Percentiles rank a stretch among this genome's conserved stretches.
Conservation (phyloP, 2,113 vertebrate species). For the Tragelaphus strepsiceros region DNA sequence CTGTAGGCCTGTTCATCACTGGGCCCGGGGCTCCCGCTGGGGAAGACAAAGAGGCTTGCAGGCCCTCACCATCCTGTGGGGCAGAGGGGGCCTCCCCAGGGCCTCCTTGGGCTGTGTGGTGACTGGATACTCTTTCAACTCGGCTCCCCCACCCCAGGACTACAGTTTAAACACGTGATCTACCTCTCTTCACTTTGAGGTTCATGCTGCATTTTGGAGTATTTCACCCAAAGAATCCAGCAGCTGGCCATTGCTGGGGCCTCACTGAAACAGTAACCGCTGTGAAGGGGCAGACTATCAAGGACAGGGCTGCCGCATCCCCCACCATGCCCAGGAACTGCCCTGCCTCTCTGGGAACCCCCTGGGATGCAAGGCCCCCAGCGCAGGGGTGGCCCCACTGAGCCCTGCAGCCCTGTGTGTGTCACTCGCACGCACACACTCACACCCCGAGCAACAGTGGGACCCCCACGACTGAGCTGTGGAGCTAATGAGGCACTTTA, state of each 20-base stretch:
- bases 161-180: accelerated
- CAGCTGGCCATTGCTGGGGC: not conserved
- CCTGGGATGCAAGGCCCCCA: accelerated
- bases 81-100: not conserved
- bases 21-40: not conserved
- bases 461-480: not conserved
- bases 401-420: accelerated
- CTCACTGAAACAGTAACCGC: accelerated
- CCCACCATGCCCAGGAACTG: accelerated
- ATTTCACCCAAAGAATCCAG: accelerated
- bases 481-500: not conserved
- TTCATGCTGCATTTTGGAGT: not conserved
- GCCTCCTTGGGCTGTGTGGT: not conserved
- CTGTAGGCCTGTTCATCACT: not conserved
- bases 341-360: not conserved
- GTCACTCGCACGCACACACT: not conserved
- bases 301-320: accelerated
- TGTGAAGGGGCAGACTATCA: not conserved
- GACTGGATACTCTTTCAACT: not conserved
- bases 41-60: too few relatives aligned
- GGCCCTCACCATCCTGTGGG: not conserved
- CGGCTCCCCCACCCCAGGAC: too few relatives aligned
- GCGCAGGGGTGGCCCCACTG: not conserved
- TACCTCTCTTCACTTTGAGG: not conserved
- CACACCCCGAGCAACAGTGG: not conserved